Evolutionary conservation across 2,113 vertebrate species (phyloP).

Genomic region (Columbina picui): DNA sequence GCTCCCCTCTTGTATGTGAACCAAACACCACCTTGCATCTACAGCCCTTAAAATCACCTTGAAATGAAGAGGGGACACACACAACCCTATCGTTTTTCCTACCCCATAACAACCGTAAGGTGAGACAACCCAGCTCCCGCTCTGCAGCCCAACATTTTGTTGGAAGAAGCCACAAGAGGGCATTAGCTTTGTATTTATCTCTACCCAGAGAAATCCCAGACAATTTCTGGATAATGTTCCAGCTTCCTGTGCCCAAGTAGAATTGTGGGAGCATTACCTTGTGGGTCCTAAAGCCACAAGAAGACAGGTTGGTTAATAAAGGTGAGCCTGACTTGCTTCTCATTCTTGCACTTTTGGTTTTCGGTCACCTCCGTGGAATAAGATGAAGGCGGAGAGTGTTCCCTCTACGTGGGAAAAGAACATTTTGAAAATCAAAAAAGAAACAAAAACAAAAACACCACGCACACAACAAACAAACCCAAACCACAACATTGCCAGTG

Average conservation of each 20-base stretch:
- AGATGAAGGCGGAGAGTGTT: neutral
- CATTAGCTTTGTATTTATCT: constrained; percentile 21
- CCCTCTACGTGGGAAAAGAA: neutral
- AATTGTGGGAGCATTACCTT: neutral
- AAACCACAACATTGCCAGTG: neutral
- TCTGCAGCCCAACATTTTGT: neutral
- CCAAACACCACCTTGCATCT: too few relatives aligned
- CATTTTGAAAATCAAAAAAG: neutral
- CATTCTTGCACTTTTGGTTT: neutral
- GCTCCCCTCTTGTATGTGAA: neutral
- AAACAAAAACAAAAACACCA: accelerated
- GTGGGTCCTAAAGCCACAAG: neutral
- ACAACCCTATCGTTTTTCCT: neutral
- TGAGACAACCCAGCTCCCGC: neutral
- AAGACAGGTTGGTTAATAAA: neutral
- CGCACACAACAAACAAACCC: neutral
- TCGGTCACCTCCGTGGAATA: neutral
- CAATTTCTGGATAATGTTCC: neutral
- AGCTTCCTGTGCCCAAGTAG: neutral
- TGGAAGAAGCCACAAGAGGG: constrained; percentile 46
- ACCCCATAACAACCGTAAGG: neutral
- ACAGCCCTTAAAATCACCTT: neutral
- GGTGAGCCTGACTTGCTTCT: neutral
- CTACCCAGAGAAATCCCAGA: neutral
- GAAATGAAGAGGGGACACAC: neutral